Conservation (phyloP, 2,113 vertebrate species). For the Orycteropus afer region DNA sequence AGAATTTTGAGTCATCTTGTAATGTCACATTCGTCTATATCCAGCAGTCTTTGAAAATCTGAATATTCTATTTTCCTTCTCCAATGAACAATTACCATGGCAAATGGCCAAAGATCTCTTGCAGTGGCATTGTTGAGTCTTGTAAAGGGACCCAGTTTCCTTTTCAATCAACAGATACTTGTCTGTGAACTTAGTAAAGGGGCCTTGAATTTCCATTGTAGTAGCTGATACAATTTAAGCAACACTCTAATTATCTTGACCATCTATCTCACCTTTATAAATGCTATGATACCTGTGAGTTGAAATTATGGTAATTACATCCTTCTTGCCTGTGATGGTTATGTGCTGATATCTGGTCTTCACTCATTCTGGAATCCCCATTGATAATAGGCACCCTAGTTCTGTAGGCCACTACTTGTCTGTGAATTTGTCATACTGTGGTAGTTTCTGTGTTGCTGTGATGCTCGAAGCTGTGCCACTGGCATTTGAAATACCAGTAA, state of each 20-base stretch:
- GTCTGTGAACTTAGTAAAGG: no score
- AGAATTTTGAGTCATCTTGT: neutral
- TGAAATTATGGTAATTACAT: neutral
- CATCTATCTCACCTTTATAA: neutral
- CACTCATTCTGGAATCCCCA: neutral
- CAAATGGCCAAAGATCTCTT: neutral
- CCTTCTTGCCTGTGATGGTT: neutral
- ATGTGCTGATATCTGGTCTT: neutral
- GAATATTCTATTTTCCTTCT: neutral
- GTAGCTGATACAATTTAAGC: no score
- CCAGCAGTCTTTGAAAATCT: neutral
- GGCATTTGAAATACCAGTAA: no score
- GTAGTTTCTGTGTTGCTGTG: no score
- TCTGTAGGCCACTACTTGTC: no score
- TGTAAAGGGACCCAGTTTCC: no score
- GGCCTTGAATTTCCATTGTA: no score
- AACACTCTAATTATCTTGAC: neutral
- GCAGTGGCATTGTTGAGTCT: no score
- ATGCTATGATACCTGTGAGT: neutral
- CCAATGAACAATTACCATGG: neutral
- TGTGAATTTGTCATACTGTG: no score
- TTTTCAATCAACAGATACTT: no score
- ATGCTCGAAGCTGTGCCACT: no score
- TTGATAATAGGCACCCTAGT: neutral
- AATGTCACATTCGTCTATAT: neutral